Conservation (phyloP, 2,113 vertebrate genomes). For the Sinocyclocheilus maitianheensis region DNA sequence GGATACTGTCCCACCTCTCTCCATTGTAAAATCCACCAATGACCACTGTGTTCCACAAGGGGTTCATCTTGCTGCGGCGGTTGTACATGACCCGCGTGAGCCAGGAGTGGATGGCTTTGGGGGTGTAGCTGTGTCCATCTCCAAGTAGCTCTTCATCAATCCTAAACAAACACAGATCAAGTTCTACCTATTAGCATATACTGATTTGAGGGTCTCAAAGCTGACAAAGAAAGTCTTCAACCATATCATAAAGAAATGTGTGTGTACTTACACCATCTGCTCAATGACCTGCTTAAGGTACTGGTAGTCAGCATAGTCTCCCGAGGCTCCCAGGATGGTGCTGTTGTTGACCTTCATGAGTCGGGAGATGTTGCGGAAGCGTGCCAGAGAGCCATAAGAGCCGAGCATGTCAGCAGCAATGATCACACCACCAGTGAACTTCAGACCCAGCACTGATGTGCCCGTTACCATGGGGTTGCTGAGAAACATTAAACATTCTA, state of each 20-base stretch:
- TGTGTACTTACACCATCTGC: slow-evolving; percentile 92
- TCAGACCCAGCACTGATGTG: slow-evolving; percentile 88
- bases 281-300: slow-evolving; percentile 89
- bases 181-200: not conserved
- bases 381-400: slow-evolving; percentile 90
- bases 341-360: slow-evolving; percentile 89
- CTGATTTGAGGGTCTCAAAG: not conserved
- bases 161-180: slow-evolving; percentile 63
- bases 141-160: slow-evolving; percentile 94
- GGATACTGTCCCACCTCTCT: slow-evolving; percentile 75
- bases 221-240: not conserved
- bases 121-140: slow-evolving; percentile 92
- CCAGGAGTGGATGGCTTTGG: slow-evolving; percentile 93
- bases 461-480: slow-evolving; percentile 95
- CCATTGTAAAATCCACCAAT: slow-evolving; percentile 87
- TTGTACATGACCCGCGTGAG: slow-evolving; percentile 95
- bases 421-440: slow-evolving; percentile 86
- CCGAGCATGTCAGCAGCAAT: slow-evolving; percentile 92
- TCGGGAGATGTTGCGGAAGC: slow-evolving; percentile 90
- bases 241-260: not conserved
- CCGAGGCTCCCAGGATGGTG: slow-evolving; percentile 90
- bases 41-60: slow-evolving; percentile 92
- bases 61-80: slow-evolving; percentile 91
- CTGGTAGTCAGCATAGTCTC: slow-evolving; percentile 95
- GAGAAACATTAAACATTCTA: not conserved